Base-by-base conservation (phyloP, 2,797 vertebrate genomes). In the Fistularia commersonii region DNA sequence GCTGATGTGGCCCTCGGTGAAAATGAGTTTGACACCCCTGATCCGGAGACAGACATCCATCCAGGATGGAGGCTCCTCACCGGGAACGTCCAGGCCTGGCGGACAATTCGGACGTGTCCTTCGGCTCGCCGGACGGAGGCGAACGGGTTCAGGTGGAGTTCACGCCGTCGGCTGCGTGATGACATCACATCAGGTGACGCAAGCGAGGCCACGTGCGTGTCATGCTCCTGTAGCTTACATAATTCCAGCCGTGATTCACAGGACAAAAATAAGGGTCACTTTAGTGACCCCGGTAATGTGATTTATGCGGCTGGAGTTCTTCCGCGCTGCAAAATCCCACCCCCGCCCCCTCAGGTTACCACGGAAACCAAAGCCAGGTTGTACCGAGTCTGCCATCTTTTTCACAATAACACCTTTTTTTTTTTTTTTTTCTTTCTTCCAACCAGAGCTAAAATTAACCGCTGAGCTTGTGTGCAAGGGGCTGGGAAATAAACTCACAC, bases 321-420 rank as follows among this genome's bases (percentile, higher is more conserved):
- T 12, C 13, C 31, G 36, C 36, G 14, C 72, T 69, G 48, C 61
- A 61, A 58, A 59, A 68, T 36, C 61, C 57, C 40, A 41, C 66
- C 64, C 66, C 51, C 64, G 82, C 73, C 79, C 62, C 62, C 63
- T 66, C 57, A 59, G 74, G 85, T 90, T 87, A 71, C 84, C 87
- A 82, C 53, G 86, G 88, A 79, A 83, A 90, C 80, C 44, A 69
- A 69, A 61, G 11, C 8, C 8, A 69, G n/a, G n/a, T n/a, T n/a
- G n/a, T n/a, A n/a, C n/a, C n/a, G n/a, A n/a, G n/a, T n/a, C n/a
- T 61, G 56, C 37, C 74, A 55, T 77, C 54, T 70, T 69, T 79
- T 60, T 40, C 32, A 68, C 55, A 59, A 58, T 53, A 62, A 75
- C 57, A 65, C 62, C 34, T 12, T 69, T 73, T 75, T 61, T 61